Conservation (phyloP, 92 coral and sea anemone genomes). For the Muricea muricata region DNA sequence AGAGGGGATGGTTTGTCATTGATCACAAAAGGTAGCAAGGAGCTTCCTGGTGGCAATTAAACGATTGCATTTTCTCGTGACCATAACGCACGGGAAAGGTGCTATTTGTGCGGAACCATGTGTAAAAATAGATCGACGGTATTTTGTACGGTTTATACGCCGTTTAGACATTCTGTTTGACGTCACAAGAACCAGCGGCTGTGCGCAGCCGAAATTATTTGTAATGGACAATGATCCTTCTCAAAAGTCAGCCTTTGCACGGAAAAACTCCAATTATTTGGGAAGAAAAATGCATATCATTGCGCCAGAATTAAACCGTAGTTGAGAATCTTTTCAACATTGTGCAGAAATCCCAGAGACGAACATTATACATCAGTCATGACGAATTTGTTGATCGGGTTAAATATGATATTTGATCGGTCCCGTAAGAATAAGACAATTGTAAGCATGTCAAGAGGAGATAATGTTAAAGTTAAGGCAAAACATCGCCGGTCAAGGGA, state of each 20-base stretch:
- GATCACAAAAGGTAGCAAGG: slow-evolving; percentile 60
- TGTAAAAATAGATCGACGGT: slow-evolving; percentile 54
- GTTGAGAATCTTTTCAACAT: background rate
- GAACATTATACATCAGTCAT: slow-evolving; percentile 23
- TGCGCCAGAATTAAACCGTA: background rate
- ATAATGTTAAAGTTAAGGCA: no score
- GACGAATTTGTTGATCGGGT: slow-evolving; percentile 15
- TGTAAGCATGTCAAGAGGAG: no score
- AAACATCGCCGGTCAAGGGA: no score
- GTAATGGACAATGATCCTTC: slow-evolving; percentile 69
- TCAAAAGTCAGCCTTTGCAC: no score
- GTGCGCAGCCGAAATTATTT: no score
- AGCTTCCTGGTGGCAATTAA: slow-evolving; percentile 62
- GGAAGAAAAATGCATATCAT: no score
- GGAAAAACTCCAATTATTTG: no score
- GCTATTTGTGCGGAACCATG: slow-evolving; percentile 55
- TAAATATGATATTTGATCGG: slow-evolving; percentile 18
- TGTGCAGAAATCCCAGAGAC: slow-evolving; percentile 1
- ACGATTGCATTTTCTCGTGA: slow-evolving; percentile 58
- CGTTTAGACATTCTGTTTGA: slow-evolving; percentile 54
- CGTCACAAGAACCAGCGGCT: slow-evolving; percentile 7
- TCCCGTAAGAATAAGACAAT: slow-evolving; percentile 28
- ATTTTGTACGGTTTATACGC: slow-evolving; percentile 53
- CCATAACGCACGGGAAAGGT: slow-evolving; percentile 56
- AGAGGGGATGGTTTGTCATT: slow-evolving; percentile 47